Evolutionary conservation across 1,140 invertebrate genomes (phyloP).

Genomic region (Ceratina japonica): DNA sequence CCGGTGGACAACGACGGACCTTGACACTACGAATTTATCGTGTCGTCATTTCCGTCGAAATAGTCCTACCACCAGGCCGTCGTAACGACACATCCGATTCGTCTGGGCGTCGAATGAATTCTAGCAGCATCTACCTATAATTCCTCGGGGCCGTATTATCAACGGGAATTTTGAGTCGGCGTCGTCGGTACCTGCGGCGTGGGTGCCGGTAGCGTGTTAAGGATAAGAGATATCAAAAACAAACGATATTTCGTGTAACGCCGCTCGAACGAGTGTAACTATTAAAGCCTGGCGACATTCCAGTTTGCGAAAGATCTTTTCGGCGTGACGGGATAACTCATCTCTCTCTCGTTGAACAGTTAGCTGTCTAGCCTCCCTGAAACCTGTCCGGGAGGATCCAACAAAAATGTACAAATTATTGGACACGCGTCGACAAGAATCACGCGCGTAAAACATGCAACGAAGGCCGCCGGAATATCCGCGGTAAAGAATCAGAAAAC

Average conservation of each 20-base stretch:
- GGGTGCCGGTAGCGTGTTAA: neutral
- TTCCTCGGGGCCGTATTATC: no score
- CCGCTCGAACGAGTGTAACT: conserved; percentile 36
- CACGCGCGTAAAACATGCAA: neutral
- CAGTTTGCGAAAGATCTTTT: conserved; percentile 37
- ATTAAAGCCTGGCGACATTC: conserved; percentile 40
- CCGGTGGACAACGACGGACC: conserved; percentile 56
- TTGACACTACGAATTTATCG: conserved; percentile 63
- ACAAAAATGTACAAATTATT: neutral
- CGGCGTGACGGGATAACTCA: conserved; percentile 25
- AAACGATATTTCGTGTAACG: conserved; percentile 11
- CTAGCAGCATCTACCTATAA: no score
- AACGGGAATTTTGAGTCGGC: no score
- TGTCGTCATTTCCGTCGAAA: conserved; percentile 63
- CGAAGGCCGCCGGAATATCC: conserved; percentile 2
- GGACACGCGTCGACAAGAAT: neutral
- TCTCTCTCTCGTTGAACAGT: conserved; percentile 3
- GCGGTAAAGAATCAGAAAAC: conserved; percentile 34
- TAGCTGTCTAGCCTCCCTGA: neutral
- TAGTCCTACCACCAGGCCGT: conserved; percentile 35
- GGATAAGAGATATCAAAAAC: neutral
- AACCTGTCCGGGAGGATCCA: neutral
- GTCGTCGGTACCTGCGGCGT: neutral
- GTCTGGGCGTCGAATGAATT: neutral
- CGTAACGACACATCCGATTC: conserved; percentile 30